Conservation (phyloP, 2,888 invertebrate genomes). For the Galerucella pusilla region DNA sequence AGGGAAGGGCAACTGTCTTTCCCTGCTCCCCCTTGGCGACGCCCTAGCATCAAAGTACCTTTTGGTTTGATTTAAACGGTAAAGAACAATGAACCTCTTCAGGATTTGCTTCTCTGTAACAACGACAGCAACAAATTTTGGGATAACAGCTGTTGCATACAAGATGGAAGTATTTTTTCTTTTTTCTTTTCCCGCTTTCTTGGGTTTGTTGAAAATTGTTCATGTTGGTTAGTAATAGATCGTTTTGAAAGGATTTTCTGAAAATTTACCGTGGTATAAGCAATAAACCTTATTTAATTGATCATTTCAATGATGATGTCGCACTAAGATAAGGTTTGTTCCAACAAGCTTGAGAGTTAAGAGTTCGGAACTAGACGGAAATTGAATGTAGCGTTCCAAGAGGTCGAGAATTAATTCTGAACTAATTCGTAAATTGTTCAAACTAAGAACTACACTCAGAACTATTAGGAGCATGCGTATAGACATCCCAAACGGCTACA, state of each 20-base stretch:
- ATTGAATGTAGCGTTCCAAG: too few species aligned
- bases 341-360: too few species aligned
- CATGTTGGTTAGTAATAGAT: background rate
- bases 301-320: too few species aligned
- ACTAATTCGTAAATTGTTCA: too few species aligned
- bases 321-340: too few species aligned
- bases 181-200: conserved; percentile 6
- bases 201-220: conserved; percentile 11
- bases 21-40: too few species aligned
- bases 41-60: background rate
- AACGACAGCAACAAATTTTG: conserved; percentile 22
- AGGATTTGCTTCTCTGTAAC: background rate
- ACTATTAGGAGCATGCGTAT: too few species aligned
- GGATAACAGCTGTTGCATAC: conserved; percentile 31
- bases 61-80: background rate
- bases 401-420: too few species aligned
- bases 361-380: too few species aligned
- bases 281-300: background rate
- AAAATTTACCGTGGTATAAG: background rate
- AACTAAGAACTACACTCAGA: too few species aligned
- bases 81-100: background rate
- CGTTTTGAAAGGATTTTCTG: background rate
- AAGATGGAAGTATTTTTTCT: conserved; percentile 31
- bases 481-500: too few species aligned
- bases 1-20: too few species aligned